phyloP scores from a whole-genome alignment of 2,113 vertebrate species.

The Gymnobelideus leadbeateri region DNA sequence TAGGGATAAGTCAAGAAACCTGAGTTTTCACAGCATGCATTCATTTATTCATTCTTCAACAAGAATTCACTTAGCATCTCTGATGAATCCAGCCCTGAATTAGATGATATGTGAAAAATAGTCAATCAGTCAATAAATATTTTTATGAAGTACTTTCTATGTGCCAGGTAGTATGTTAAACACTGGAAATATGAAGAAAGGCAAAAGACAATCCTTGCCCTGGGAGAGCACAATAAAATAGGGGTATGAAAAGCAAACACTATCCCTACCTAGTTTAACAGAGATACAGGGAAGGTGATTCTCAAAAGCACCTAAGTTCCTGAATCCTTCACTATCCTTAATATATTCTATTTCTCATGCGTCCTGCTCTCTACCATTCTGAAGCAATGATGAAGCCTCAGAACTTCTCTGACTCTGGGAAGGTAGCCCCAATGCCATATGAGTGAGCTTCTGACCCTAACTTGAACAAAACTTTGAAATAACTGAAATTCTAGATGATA shows the following conservation, averaged over 20 bases:
- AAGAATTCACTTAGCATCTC: not conserved
- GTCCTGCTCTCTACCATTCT: not conserved
- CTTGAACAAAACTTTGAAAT: not conserved
- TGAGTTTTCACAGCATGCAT: not conserved
- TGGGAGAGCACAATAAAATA: not conserved
- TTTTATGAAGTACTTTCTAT: not conserved
- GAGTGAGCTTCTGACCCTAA: not conserved
- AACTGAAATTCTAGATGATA: not conserved
- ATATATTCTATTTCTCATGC: not conserved
- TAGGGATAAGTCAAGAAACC: not conserved
- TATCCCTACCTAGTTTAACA: not conserved
- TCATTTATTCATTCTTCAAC: not conserved
- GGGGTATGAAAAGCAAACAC: not conserved
- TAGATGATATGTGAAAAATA: not conserved
- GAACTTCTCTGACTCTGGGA: not conserved
- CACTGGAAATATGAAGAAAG: not conserved
- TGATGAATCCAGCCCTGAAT: not conserved
- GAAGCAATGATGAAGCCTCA: not conserved
- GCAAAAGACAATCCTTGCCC: not conserved
- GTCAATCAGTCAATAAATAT: not conserved
- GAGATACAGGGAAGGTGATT: not conserved
- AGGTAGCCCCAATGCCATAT: not conserved
- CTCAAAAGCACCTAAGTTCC: not conserved
- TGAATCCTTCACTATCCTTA: not conserved
- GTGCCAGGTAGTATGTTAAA: not conserved